phyloP scores from a whole-genome alignment of 1,140 invertebrate species.

The Musca domestica region DNA sequence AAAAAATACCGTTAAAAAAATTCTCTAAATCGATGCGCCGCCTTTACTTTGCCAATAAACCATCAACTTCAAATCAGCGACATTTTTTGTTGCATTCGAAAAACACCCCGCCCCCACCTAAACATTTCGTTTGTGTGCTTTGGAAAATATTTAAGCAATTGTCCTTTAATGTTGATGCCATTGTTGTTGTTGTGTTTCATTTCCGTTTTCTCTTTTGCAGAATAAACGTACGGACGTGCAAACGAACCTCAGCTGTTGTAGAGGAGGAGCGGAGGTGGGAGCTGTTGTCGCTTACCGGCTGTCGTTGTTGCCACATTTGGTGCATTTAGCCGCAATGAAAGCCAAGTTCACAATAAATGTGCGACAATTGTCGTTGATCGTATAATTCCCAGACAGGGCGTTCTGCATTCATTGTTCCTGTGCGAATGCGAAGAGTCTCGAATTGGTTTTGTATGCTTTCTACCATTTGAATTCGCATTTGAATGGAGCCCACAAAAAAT shows the following conservation, averaged over 20 bases:
- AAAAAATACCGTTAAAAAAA: too few relatives aligned
- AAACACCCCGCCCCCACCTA: too few relatives aligned
- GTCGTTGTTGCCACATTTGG: constrained; percentile 27
- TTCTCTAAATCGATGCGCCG: too few relatives aligned
- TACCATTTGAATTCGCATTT: too few relatives aligned
- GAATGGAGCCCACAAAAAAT: too few relatives aligned
- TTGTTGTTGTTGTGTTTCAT: background rate
- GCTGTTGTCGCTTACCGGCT: background rate
- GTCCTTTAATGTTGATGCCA: background rate
- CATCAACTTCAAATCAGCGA: too few relatives aligned
- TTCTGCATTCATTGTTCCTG: background rate
- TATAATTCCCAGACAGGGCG: constrained; percentile 39
- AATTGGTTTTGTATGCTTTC: too few relatives aligned
- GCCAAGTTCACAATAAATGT: constrained; percentile 32
- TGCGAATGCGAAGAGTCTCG: too few relatives aligned
- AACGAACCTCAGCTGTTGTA: constrained; percentile 8
- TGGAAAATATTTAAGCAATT: background rate
- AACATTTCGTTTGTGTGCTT: background rate
- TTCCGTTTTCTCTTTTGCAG: background rate
- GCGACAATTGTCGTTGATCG: constrained; percentile 31
- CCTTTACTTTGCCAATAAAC: too few relatives aligned
- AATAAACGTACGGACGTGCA: background rate
- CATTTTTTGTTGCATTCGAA: too few relatives aligned
- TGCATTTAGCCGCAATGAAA: constrained; percentile 32
- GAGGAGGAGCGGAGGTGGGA: too few relatives aligned